Percentiles rank a stretch among this genome's conserved stretches.
These are phyloP conservation scores for Theretra japonica DNA, from an alignment of 2,888 invertebrate genomes.

Conservation along the genomic window DNA sequence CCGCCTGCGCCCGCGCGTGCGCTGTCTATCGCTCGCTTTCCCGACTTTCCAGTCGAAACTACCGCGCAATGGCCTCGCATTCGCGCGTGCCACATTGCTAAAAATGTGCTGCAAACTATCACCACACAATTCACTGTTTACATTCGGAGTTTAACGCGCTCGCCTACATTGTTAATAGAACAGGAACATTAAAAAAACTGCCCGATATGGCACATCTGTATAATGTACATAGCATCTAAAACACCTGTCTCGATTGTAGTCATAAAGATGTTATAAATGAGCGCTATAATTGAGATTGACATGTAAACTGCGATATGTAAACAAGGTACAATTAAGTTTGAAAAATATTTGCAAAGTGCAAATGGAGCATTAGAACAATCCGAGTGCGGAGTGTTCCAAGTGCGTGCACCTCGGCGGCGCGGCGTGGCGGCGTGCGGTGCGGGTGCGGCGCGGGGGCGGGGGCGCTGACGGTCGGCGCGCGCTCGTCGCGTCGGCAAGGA, in stretches of 20 bases:
- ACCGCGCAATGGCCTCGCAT: slow-evolving; percentile 20
- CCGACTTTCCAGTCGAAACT: slow-evolving; percentile 66
- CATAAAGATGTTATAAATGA: not conserved
- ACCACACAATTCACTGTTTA: not conserved
- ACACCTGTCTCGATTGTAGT: slow-evolving; percentile 8
- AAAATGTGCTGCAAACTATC: slow-evolving; percentile 25
- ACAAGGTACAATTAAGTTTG: slow-evolving; percentile 18
- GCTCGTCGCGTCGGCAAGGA: slow-evolving; percentile 63
- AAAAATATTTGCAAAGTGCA: slow-evolving; percentile 31
- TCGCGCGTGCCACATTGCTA: slow-evolving; percentile 27
- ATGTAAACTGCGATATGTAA: not conserved
- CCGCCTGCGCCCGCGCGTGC: slow-evolving; percentile 50
- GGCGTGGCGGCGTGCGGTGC: slow-evolving; percentile 37
- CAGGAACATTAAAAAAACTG: not conserved
- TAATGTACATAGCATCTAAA: not conserved
- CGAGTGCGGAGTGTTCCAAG: slow-evolving; percentile 51
- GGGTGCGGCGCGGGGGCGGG: slow-evolving; percentile 32
- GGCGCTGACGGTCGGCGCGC: slow-evolving; percentile 37
- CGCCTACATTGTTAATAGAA: not conserved
- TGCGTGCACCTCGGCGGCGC: slow-evolving; percentile 47
- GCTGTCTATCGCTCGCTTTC: slow-evolving; percentile 66
- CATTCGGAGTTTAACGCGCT: not conserved
- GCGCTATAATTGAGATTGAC: not conserved
- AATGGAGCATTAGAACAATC: slow-evolving; percentile 36
- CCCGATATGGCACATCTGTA: not conserved